phyloP scores from a whole-genome alignment of 2,888 invertebrate genomes.

The Polydrusus pterygomalis region DNA sequence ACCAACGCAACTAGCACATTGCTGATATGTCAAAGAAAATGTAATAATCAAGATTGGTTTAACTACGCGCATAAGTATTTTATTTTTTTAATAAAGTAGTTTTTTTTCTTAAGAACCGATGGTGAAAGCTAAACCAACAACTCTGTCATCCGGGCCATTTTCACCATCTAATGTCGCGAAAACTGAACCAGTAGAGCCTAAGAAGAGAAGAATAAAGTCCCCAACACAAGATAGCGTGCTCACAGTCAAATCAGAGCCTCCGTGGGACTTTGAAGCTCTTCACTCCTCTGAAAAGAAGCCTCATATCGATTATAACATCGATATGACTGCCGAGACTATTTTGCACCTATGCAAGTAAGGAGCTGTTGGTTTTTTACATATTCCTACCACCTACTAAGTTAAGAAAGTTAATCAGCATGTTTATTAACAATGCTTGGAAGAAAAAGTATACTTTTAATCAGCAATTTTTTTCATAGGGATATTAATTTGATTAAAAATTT shows the following conservation, averaged over 20 bases:
- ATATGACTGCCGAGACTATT: slow-evolving; percentile 86
- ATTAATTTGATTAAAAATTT: too few relatives aligned
- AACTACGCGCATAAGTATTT: too few relatives aligned
- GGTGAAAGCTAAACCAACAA: slow-evolving; percentile 51
- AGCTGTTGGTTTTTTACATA: too few relatives aligned
- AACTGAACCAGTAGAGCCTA: slow-evolving; percentile 64
- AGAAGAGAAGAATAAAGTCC: slow-evolving; percentile 70
- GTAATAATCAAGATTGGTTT: too few relatives aligned
- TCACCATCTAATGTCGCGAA: slow-evolving; percentile 73
- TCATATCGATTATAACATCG: slow-evolving; percentile 81
- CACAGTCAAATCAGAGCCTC: slow-evolving; percentile 75
- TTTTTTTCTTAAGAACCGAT: slow-evolving; percentile 37
- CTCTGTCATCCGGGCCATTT: slow-evolving; percentile 74
- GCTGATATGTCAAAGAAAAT: too few relatives aligned
- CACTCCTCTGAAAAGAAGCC: slow-evolving; percentile 75
- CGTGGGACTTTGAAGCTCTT: slow-evolving; percentile 69
- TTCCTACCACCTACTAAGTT: too few relatives aligned
- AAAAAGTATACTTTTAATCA: too few relatives aligned
- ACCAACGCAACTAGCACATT: too few relatives aligned
- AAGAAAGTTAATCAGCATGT: too few relatives aligned
- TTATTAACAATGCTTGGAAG: too few relatives aligned
- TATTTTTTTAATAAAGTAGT: neutral
- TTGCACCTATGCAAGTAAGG: slow-evolving; percentile 82
- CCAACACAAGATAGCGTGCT: slow-evolving; percentile 66
- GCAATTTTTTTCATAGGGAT: too few relatives aligned